Conservation (phyloP, 2,113 vertebrate genomes). For the Morone chrysops region DNA sequence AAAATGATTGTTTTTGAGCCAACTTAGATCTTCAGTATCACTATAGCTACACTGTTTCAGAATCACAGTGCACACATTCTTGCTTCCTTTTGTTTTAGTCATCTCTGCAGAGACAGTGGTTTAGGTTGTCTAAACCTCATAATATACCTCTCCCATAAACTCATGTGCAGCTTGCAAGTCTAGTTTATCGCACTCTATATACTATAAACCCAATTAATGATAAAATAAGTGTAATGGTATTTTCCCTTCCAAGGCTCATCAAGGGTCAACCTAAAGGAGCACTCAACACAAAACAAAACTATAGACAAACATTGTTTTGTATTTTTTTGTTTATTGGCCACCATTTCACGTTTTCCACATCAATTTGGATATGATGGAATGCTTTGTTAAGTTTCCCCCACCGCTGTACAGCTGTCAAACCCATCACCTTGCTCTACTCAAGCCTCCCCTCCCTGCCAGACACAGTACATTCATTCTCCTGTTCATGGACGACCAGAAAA, state of each 20-base stretch:
- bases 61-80: not conserved
- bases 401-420: constrained; percentile 60
- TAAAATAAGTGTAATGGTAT: not conserved
- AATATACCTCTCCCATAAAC: no score
- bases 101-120: no score
- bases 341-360: constrained; percentile 86
- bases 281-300: not conserved
- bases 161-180: no score
- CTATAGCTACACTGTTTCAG: not conserved
- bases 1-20: not conserved
- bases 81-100: not conserved
- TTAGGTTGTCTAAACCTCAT: no score
- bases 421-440: constrained; percentile 56
- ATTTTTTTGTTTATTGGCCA: constrained; percentile 95
- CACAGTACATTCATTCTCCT: constrained; percentile 38
- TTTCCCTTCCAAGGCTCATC: not conserved
- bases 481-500: constrained; percentile 47
- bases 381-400: constrained; percentile 74
- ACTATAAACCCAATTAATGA: no score
- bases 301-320: constrained; percentile 64
- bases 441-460: constrained; percentile 42
- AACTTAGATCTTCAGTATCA: not conserved
- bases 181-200: no score
- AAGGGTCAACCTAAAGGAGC: not conserved
- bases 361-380: constrained; percentile 88